Base-by-base conservation (phyloP, 2,113 vertebrate species). In the Eidolon helvum region DNA sequence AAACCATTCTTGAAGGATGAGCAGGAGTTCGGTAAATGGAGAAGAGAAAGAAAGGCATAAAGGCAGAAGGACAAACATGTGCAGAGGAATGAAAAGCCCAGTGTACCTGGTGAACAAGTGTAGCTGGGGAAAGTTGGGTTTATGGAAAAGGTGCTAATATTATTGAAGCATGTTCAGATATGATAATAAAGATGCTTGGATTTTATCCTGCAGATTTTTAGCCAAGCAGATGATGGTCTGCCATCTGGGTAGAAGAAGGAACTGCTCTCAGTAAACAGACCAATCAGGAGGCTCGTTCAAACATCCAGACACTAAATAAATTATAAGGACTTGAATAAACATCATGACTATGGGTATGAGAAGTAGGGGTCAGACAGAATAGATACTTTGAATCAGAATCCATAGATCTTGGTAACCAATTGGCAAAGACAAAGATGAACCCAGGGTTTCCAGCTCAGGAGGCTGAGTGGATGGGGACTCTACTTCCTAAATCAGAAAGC, bases 251-350 rank as follows among this genome's bases (percentile, higher is more conserved):
- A 79, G 45, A 72, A 88, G 26, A 91, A 59, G 1, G 43, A 43
- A 53, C 7, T 75, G 0, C n/a, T 84, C 10, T 53, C 26, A 14
- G 21, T 75, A 89, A 96, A 85, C 30, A 43, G 43, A 26, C 19
- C 45, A 84, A 57, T 85, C 35, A 82, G 10, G 43, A 87, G 28
- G 43, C 1, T 63, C 74, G 26, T 57, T 50, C 16, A 55, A 55
- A 95, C 84, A 38, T 69, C 35, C 63, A 74, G 30, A 92, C n/a
- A 38, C 16, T 63, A 91, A 89, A 69, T 86, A 91, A 92, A 69
- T 86, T 69, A 77, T 33, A 35, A 86, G n/a, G 61, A 78, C 11
- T 22, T 80, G 30, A 92, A 79, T 82, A 69, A 77, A 86, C 24
- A 89, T 30, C 45, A 33, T 2, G 18, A 79, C 4, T 6, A 2